phyloP scores from a whole-genome alignment of 2,113 vertebrate species.

The Stigmatopora nigra region DNA sequence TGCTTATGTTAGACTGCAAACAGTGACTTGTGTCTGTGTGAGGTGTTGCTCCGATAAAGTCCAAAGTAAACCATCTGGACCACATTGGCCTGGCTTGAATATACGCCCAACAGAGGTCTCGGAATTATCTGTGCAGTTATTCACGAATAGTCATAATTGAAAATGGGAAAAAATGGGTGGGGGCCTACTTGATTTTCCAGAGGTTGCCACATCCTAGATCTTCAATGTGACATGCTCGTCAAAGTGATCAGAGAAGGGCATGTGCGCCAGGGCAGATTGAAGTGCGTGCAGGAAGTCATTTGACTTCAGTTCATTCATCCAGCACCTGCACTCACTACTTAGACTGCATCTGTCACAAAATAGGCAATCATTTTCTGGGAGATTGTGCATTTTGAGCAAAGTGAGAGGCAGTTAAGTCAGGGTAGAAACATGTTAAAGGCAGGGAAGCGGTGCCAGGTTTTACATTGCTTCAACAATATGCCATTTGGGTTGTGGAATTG shows the following conservation, averaged over 20 bases:
- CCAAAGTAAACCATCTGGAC: conserved; percentile 58
- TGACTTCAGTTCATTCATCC: conserved; percentile 49
- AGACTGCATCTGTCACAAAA: conserved; percentile 34
- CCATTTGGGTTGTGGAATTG: background rate
- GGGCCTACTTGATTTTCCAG: conserved; percentile 24
- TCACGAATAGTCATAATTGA: background rate
- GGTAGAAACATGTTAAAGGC: conserved; percentile 1
- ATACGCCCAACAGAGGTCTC: conserved; percentile 56
- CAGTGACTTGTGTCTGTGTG: conserved; percentile 66
- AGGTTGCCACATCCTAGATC: conserved; percentile 39
- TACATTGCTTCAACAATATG: background rate
- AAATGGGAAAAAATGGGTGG: background rate
- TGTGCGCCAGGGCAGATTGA: conserved; percentile 54
- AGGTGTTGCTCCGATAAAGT: conserved; percentile 63
- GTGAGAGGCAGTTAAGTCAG: conserved; percentile 12
- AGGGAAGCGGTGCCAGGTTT: conserved; percentile 9
- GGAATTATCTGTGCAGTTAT: background rate
- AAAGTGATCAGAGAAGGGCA: conserved; percentile 55
- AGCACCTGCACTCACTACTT: conserved; percentile 56
- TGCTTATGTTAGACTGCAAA: conserved; percentile 61
- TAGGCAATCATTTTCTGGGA: conserved; percentile 34
- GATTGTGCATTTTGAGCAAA: conserved; percentile 20
- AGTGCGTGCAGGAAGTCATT: conserved; percentile 45
- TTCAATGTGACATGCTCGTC: conserved; percentile 51
- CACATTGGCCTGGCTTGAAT: conserved; percentile 44